Conservation (phyloP, 2,888 invertebrate species). For the Belgica antarctica region DNA sequence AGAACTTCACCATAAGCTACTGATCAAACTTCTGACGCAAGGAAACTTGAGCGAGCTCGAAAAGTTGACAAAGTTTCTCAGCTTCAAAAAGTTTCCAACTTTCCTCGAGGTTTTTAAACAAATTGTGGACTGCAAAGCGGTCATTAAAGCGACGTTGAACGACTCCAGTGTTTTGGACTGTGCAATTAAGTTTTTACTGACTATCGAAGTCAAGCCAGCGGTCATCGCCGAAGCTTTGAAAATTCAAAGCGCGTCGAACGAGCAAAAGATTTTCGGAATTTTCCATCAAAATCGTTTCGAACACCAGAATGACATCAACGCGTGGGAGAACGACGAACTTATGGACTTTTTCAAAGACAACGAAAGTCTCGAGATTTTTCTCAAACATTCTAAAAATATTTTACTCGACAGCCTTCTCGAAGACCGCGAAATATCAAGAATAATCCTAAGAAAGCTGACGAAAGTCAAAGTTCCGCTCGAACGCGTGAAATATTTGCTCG, state of each 20-base stretch:
- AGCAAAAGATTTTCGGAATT: background rate
- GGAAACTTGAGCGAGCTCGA: background rate
- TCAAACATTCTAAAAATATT: background rate
- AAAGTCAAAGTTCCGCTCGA: background rate
- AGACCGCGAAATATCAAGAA: slow-evolving; percentile 39
- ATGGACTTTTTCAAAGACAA: slow-evolving; percentile 35
- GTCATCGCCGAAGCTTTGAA: background rate
- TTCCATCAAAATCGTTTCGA: slow-evolving; percentile 23
- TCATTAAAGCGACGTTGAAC: background rate
- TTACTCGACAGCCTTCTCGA: slow-evolving; percentile 24
- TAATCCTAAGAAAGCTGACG: slow-evolving; percentile 11
- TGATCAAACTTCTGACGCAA: background rate
- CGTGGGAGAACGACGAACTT: slow-evolving; percentile 25
- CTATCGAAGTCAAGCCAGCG: background rate
- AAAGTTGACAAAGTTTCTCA: slow-evolving; percentile 4
- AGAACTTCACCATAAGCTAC: background rate
- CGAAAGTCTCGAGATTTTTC: background rate
- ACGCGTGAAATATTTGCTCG: slow-evolving; percentile 8
- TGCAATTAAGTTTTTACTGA: background rate
- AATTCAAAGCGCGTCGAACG: background rate
- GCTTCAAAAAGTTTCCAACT: slow-evolving; percentile 22
- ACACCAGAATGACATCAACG: slow-evolving; percentile 17
- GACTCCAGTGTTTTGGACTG: background rate
- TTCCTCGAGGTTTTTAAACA: background rate
- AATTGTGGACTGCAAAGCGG: background rate